Evolutionary conservation across 2,797 vertebrate genomes (phyloP), one percentile per base, ranked within the genome.

Genomic region (Buphagus erythrorhynchus): DNA sequence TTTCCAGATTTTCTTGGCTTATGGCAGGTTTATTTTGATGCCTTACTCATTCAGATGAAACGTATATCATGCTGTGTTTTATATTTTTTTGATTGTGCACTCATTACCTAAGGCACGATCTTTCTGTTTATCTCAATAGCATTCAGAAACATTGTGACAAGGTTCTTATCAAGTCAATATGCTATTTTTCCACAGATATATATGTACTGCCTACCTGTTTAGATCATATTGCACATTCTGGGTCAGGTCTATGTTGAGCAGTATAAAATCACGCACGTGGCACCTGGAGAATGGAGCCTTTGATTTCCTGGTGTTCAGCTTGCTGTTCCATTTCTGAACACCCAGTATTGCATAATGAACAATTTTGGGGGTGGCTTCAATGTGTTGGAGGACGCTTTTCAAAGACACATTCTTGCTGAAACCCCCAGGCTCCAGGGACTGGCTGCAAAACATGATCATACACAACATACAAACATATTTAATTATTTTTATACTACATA

Each of bases 141-240:
- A n/a, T 40, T 63, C 45, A 61, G 46, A 62, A 83, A 74, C 10
- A 36, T 3, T 22, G 38, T 59, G 55, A n/a, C 28, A 49, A 83
- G 42, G 65, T 22, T 62, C 16, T 58, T 63, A 40, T 5, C 33
- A 25, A 4, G 29, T 4, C 68, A 86, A 48, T 10, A 11, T 31
- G 15, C 19, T 67, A 36, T 29, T 83, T 83, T 77, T 12, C 36
- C 55, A 62, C 36, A 65, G 22, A 51, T 14, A 49, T 3, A 3
- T 18, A 45, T 13, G 33, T 49, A 35, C 19, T n/a, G 68, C 98
- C 91, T 95, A 99, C 99, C 99, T 98, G 97, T 99, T 99, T 13
- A 99, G 98, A 97, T 99, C 99, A 40, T 99, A 99, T 96, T 99
- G 99, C 77, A 99, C 99, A 15, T 99, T 99, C 97, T 99, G 99